Conservation (phyloP, 2,888 invertebrate species). For the Rotaria macrura region DNA sequence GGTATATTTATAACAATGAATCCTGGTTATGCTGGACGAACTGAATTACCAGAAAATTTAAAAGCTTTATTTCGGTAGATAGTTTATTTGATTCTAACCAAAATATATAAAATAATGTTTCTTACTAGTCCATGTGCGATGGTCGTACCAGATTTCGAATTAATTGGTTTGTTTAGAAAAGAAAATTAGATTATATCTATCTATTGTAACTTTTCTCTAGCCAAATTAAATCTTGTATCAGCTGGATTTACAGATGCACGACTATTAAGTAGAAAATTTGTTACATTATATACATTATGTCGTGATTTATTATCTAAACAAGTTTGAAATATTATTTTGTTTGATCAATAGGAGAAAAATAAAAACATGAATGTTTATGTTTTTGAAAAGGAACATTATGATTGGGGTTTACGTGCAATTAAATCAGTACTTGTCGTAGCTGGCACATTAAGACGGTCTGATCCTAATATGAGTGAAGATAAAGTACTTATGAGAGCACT, state of each 20-base stretch:
- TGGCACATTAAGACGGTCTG: conserved; percentile 65
- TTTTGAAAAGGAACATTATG: conserved; percentile 61
- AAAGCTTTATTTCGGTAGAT: conserved; percentile 56
- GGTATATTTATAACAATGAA: conserved; percentile 74
- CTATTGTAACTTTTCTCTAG: conserved; percentile 49
- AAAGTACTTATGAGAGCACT: conserved; percentile 65
- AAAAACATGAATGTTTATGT: too few species aligned
- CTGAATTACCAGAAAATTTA: conserved; percentile 75
- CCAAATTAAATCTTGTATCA: conserved; percentile 75
- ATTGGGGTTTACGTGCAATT: conserved; percentile 76
- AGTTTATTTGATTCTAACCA: background rate
- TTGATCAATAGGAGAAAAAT: too few species aligned
- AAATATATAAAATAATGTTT: background rate
- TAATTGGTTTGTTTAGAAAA: conserved; percentile 59
- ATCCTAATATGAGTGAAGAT: conserved; percentile 54
- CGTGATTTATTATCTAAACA: conserved; percentile 77
- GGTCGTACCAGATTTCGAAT: conserved; percentile 75
- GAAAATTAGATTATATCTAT: conserved; percentile 46
- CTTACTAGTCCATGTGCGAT: conserved; percentile 77
- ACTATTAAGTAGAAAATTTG: conserved; percentile 57
- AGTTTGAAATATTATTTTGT: background rate
- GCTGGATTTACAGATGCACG: conserved; percentile 77
- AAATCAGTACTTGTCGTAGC: conserved; percentile 71
- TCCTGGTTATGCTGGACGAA: conserved; percentile 63
- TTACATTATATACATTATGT: conserved; percentile 67